phyloP scores from a whole-genome alignment of 2,888 invertebrate genomes.

The Lathronympha strigana region DNA sequence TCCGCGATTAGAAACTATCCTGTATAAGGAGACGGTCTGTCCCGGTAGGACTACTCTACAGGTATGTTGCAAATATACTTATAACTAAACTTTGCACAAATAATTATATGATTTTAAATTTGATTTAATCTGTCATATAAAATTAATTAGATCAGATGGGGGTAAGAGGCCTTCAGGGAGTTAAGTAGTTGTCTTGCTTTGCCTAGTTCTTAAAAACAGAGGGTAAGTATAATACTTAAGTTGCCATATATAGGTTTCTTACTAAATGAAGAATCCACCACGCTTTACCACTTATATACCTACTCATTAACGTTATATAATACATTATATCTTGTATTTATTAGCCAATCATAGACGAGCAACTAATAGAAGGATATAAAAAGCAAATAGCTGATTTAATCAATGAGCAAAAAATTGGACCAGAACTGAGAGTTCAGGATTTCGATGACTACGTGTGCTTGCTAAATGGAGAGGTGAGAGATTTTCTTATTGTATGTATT shows the following conservation, averaged over 20 bases:
- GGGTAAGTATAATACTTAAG: too few relatives aligned
- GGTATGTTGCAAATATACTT: conserved; percentile 54
- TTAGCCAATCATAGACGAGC: conserved; percentile 90
- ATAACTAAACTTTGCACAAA: too few relatives aligned
- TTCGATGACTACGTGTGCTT: conserved; percentile 92
- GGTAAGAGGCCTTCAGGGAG: too few relatives aligned
- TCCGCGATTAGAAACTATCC: conserved; percentile 91
- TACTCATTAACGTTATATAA: too few relatives aligned
- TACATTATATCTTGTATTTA: neutral
- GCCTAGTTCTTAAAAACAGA: too few relatives aligned
- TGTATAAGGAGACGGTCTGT: conserved; percentile 86
- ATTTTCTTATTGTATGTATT: neutral
- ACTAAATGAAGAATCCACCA: too few relatives aligned
- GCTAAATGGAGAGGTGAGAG: conserved; percentile 87
- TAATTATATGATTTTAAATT: too few relatives aligned
- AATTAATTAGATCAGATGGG: too few relatives aligned
- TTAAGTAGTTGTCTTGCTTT: too few relatives aligned
- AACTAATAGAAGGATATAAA: conserved; percentile 86
- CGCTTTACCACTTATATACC: too few relatives aligned
- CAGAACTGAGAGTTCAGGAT: conserved; percentile 89
- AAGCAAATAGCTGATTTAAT: conserved; percentile 85
- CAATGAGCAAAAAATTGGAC: conserved; percentile 89
- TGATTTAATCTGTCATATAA: too few relatives aligned
- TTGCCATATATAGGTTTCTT: too few relatives aligned
- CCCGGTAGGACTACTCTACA: conserved; percentile 55